These are phyloP conservation scores for Sclerurus mexicanus DNA, from an alignment of 2,113 vertebrate genomes.

Conservation along the genomic window DNA sequence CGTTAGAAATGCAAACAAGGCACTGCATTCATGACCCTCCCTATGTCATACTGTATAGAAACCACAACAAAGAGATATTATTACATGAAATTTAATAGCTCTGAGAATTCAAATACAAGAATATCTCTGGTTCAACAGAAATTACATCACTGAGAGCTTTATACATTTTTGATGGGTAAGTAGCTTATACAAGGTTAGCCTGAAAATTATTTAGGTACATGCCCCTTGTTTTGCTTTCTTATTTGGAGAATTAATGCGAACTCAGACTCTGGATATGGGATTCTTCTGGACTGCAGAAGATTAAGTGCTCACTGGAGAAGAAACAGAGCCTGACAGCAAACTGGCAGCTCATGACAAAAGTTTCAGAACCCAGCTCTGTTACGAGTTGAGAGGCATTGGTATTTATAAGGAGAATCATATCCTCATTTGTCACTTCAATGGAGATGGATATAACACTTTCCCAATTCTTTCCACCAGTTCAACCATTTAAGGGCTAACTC, in stretches of 20 bases:
- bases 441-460: background rate
- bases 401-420: background rate
- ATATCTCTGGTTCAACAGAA: background rate
- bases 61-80: background rate
- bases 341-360: background rate
- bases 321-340: background rate
- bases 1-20: background rate
- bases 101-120: background rate
- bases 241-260: background rate
- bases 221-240: background rate
- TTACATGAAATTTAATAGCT: background rate
- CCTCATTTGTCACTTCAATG: background rate
- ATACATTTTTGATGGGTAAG: background rate
- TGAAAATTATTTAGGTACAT: background rate
- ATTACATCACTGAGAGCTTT: background rate
- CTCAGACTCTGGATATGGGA: background rate
- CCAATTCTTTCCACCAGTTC: background rate
- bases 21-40: background rate
- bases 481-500: background rate
- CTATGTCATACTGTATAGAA: background rate
- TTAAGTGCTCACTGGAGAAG: background rate
- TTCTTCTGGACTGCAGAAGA: background rate
- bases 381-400: background rate
- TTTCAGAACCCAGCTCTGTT: background rate
- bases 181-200: background rate